Evolutionary conservation across 2,888 invertebrate genomes (phyloP).

Genomic region (Parnassius orleans): DNA sequence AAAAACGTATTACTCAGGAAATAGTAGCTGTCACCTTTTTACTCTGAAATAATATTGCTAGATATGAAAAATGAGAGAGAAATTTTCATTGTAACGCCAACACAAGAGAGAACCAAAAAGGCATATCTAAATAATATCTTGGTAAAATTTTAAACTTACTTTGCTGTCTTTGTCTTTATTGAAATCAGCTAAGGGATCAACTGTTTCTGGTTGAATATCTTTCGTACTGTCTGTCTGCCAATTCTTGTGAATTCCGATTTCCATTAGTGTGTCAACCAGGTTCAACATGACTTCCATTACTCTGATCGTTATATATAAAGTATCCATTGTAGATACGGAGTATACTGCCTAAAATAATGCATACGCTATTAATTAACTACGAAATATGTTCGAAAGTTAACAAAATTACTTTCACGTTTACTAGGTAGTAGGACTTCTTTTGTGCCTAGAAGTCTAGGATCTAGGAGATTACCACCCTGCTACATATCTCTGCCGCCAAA

Average conservation of each 20-base stretch:
- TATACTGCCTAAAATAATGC: slow-evolving; percentile 86
- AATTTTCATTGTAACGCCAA: no score
- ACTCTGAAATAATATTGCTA: no score
- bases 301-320: slow-evolving; percentile 89
- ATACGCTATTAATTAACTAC: no score
- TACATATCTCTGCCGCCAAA: no score
- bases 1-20: no score
- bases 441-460: no score
- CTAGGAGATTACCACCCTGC: no score
- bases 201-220: slow-evolving; percentile 54
- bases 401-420: no score
- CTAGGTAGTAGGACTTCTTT: no score
- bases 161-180: slow-evolving; percentile 70
- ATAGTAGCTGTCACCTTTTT: no score
- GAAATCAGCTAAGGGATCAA: slow-evolving; percentile 63
- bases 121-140: neutral
- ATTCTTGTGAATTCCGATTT: slow-evolving; percentile 90
- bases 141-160: slow-evolving; percentile 38
- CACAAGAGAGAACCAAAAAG: neutral
- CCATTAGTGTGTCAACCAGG: slow-evolving; percentile 93
- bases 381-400: no score
- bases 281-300: slow-evolving; percentile 97
- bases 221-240: slow-evolving; percentile 65
- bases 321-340: slow-evolving; percentile 91
- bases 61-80: no score